A percentile compares a stretch with the other conserved stretches of the same genome.
These are phyloP conservation scores for Limosa lapponica DNA, from an alignment of 2,797 vertebrate species.

Conservation along the genomic window DNA sequence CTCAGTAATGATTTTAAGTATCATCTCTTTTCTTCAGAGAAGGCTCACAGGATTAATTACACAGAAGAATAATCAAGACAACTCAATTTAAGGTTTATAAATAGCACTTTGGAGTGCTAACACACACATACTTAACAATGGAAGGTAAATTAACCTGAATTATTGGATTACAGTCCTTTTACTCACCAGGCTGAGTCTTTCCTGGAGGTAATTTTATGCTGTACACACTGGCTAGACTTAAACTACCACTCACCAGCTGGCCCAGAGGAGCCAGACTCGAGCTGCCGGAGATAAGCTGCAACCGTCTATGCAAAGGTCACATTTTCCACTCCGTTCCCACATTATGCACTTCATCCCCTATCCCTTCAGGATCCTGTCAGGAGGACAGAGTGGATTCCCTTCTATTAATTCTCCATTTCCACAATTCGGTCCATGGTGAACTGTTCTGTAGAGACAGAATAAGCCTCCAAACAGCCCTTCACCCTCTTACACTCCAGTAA, in stretches of 20 bases:
- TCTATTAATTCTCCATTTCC: neutral
- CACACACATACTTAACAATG: neutral
- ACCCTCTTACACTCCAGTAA: accelerated
- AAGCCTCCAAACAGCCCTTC: neutral
- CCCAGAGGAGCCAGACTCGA: neutral
- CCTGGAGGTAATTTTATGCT: neutral
- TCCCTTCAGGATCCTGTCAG: neutral
- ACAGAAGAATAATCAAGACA: neutral
- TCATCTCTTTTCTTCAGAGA: neutral
- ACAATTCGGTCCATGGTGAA: neutral
- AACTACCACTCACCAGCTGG: neutral
- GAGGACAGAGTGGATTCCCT: neutral
- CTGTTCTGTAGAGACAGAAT: neutral
- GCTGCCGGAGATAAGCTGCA: neutral
- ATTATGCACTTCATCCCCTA: neutral
- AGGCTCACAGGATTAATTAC: neutral
- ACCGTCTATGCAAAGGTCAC: neutral
- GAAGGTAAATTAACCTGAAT: slow-evolving; percentile 27
- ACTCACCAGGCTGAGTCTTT: neutral
- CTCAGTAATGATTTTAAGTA: neutral
- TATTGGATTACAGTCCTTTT: neutral
- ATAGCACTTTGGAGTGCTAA: neutral
- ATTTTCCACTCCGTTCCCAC: neutral
- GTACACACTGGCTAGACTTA: neutral
- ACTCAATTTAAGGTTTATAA: slow-evolving; percentile 22